These are phyloP conservation scores for Panagrolaimus sp. DNA, from an alignment of 1,140 invertebrate genomes.

Conservation along the genomic window DNA sequence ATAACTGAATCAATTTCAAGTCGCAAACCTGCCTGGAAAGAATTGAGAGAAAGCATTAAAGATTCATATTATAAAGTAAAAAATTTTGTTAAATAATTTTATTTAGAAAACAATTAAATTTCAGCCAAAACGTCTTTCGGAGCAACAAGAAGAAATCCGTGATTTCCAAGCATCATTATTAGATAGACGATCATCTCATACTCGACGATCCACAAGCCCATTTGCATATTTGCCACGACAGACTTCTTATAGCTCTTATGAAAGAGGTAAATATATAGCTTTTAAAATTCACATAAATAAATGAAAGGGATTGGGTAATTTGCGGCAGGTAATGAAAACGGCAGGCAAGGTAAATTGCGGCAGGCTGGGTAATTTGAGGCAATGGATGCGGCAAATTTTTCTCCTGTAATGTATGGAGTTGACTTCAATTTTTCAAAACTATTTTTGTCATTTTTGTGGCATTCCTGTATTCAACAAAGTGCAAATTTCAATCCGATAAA, in stretches of 20 bases:
- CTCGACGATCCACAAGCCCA: constrained; percentile 39
- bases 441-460: no score
- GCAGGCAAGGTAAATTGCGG: no score
- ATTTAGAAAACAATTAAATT: neutral
- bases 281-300: no score
- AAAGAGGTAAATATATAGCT: constrained; percentile 12
- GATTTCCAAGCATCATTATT: constrained; percentile 38
- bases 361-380: no score
- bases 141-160: constrained; percentile 45
- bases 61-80: constrained; percentile 53
- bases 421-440: no score
- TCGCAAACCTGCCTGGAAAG: constrained; percentile 53
- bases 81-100: constrained; percentile 16
- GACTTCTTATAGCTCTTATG: constrained; percentile 9
- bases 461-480: no score
- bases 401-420: no score
- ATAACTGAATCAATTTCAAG: constrained; percentile 32
- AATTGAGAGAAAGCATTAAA: constrained; percentile 49
- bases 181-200: constrained; percentile 29
- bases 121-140: constrained; percentile 47
- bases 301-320: no score
- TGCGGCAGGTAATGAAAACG: no score
- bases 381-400: no score
- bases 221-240: constrained; percentile 36
- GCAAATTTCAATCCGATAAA: no score